phyloP scores from a whole-genome alignment of 2,888 invertebrate species.

The Hyppa rectilinea region DNA sequence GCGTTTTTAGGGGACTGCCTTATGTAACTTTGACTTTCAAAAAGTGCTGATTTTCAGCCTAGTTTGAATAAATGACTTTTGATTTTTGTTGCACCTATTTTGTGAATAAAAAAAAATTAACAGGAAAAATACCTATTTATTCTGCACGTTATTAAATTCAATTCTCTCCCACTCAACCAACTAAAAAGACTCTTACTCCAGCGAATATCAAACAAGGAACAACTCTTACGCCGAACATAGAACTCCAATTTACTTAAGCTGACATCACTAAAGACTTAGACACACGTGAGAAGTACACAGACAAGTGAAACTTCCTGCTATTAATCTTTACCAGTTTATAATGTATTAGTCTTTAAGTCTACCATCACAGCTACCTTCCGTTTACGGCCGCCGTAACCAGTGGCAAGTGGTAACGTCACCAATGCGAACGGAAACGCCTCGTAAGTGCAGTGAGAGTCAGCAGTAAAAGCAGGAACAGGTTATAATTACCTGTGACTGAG shows the following conservation, averaged over 20 bases:
- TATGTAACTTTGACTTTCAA: too few species aligned
- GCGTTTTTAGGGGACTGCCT: too few species aligned
- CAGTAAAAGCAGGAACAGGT: slow-evolving; percentile 34
- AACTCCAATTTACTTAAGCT: slow-evolving; percentile 12
- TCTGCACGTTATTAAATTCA: neutral
- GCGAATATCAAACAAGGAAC: neutral
- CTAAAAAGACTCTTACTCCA: neutral
- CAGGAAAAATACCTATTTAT: neutral
- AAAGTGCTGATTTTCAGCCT: too few species aligned
- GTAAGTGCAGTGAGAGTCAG: slow-evolving; percentile 33
- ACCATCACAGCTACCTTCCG: slow-evolving; percentile 21
- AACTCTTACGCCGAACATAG: neutral
- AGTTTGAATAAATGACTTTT: too few species aligned
- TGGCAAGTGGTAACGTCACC: slow-evolving; percentile 38
- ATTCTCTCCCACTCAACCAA: too few species aligned
- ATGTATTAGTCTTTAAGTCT: slow-evolving; percentile 10
- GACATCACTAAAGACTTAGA: slow-evolving; percentile 4
- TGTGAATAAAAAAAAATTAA: neutral
- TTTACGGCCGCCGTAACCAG: slow-evolving; percentile 21
- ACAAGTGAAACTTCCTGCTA: slow-evolving; percentile 49
- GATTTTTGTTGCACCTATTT: too few species aligned
- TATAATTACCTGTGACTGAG: slow-evolving; percentile 37
- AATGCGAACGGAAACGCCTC: slow-evolving; percentile 43
- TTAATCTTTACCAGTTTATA: too few species aligned
- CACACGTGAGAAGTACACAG: neutral